A percentile compares a stretch with the other conserved stretches of the same genome.
These are phyloP conservation scores for Antedon bifida DNA, from an alignment of 35 echinoderm and acorn worm genomes.

Conservation along the genomic window DNA sequence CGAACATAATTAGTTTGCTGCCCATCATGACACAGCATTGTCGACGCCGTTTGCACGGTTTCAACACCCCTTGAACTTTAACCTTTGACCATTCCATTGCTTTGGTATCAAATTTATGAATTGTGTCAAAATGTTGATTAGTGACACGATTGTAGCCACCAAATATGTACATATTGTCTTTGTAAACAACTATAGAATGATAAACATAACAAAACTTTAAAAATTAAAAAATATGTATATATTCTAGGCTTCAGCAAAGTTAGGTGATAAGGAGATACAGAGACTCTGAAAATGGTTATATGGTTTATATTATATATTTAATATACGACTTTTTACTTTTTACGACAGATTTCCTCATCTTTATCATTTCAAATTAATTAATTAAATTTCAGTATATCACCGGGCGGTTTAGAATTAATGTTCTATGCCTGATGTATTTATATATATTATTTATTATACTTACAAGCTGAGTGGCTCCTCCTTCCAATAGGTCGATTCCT, in stretches of 20 bases:
- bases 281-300: background rate
- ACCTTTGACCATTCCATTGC: constrained; percentile 72
- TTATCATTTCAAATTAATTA: no score
- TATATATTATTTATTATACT: no score
- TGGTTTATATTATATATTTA: background rate
- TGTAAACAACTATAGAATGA: constrained; percentile 51
- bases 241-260: background rate
- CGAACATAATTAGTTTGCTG: constrained; percentile 80
- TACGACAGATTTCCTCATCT: no score
- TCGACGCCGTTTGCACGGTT: constrained; percentile 37
- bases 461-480: constrained; percentile 81
- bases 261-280: background rate
- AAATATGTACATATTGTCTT: constrained; percentile 59
- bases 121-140: constrained; percentile 67
- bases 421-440: no score
- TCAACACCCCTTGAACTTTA: constrained; percentile 25
- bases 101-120: constrained; percentile 65
- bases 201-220: background rate
- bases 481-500: constrained; percentile 43
- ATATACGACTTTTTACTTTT: background rate
- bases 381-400: no score
- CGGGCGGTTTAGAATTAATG: no score
- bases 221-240: background rate
- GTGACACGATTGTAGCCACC: constrained; percentile 80
- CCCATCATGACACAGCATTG: constrained; percentile 67